Conservation (phyloP, 2,113 vertebrate genomes). For the Corvus hawaiiensis region DNA sequence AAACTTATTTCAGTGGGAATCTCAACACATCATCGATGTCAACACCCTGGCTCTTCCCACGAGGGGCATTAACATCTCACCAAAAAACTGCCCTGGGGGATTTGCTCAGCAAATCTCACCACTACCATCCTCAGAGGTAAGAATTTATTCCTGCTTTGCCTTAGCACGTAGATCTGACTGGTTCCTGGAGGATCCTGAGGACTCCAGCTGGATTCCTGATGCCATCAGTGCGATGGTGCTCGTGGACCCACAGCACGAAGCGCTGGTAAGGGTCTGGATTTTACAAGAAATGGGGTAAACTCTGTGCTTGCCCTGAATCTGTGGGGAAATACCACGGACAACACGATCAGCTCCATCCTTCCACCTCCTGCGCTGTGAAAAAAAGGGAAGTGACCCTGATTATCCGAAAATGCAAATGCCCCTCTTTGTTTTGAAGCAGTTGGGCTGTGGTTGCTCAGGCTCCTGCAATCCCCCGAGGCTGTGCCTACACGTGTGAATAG, state of each 20-base stretch:
- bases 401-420: not conserved
- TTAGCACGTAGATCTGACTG: not conserved
- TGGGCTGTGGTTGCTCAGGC: not conserved
- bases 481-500: not conserved
- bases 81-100: not conserved
- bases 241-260: rapidly evolving
- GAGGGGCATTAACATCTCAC: not conserved
- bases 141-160: not conserved
- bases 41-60: not conserved
- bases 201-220: not conserved
- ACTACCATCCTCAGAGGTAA: not conserved
- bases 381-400: not conserved
- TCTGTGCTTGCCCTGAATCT: not conserved
- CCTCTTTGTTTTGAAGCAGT: not conserved
- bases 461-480: not conserved
- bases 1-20: not conserved
- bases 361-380: not conserved
- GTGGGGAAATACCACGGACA: not conserved
- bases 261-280: not conserved
- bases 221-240: not conserved
- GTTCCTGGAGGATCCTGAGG: not conserved
- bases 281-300: not conserved
- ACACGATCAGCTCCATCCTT: not conserved
- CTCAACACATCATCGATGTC: not conserved
- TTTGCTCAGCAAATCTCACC: not conserved